These are phyloP conservation scores for Synanthedon myopaeformis DNA, from an alignment of 2,888 invertebrate species.

Conservation along the genomic window DNA sequence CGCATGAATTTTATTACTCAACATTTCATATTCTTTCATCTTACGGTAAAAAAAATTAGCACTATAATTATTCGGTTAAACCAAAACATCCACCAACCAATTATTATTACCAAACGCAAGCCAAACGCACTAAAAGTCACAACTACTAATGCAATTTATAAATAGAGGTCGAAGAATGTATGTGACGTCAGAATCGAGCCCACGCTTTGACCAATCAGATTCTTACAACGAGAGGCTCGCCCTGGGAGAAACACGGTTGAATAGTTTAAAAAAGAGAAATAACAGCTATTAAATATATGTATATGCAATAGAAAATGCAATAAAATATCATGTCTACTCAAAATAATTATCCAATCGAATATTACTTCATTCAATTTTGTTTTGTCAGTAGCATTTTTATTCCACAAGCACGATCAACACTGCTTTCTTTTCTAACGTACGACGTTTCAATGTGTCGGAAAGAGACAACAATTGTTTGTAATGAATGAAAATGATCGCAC, in stretches of 20 bases:
- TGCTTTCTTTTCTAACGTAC: conserved; percentile 14
- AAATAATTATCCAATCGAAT: background rate
- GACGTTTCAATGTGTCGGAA: conserved; percentile 21
- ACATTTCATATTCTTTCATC: too few species aligned
- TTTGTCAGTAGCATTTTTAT: conserved; percentile 1
- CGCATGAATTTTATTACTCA: too few species aligned
- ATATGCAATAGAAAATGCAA: background rate
- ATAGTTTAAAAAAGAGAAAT: conserved; percentile 5
- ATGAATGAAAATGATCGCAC: conserved; percentile 60
- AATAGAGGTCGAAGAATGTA: conserved; percentile 53
- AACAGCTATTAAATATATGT: background rate
- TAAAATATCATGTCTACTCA: background rate
- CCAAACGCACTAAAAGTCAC: conserved; percentile 4
- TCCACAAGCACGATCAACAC: background rate
- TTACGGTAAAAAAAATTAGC: too few species aligned
- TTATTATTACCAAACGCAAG: background rate
- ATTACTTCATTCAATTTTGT: conserved; percentile 5
- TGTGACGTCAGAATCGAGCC: conserved; percentile 67
- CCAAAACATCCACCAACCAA: too few species aligned
- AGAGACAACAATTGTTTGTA: conserved; percentile 48
- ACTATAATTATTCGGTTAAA: too few species aligned
- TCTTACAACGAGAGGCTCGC: conserved; percentile 71
- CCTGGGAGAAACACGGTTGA: conserved; percentile 49
- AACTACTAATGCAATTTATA: conserved; percentile 35
- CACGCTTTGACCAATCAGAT: conserved; percentile 62